A percentile compares a stretch with the other conserved stretches of the same genome.
Conservation (phyloP, 2,797 vertebrate genomes). For the Fistularia tabacaria region DNA sequence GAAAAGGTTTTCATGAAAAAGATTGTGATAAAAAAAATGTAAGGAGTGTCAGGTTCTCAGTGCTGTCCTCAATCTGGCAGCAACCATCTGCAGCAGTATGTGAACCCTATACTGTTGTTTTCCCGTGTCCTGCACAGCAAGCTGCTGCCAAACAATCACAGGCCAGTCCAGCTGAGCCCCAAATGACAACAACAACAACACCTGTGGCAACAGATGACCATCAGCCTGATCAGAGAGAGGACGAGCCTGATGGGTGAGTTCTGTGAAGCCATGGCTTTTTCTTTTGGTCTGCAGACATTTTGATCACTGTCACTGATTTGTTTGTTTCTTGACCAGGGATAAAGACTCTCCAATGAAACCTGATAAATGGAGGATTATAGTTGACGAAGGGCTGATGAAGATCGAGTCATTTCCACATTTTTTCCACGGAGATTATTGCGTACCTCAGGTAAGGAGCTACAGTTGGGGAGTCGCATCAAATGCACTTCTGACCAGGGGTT, state of each 20-base stretch:
- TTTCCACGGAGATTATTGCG: conserved; percentile 73
- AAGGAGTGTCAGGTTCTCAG: too few relatives aligned
- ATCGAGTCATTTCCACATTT: conserved; percentile 66
- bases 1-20: too few relatives aligned
- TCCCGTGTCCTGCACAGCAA: conserved; percentile 22
- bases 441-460: conserved; percentile 43
- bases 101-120: neutral
- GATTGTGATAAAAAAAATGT: too few relatives aligned
- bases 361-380: conserved; percentile 58
- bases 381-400: conserved; percentile 57
- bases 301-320: neutral
- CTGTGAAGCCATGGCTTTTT: too few relatives aligned
- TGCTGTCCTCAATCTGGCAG: too few relatives aligned
- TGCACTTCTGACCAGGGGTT: neutral
- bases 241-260: conserved; percentile 30
- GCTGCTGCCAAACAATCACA: conserved; percentile 19
- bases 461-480: neutral
- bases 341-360: conserved; percentile 9
- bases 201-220: conserved; percentile 6
- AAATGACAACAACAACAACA: neutral
- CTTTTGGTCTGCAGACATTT: too few relatives aligned
- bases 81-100: too few relatives aligned
- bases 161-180: conserved; percentile 5
- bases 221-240: conserved; percentile 13
- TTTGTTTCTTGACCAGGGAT: conserved; percentile 30